phyloP scores from a whole-genome alignment of 2,113 vertebrate genomes.

The Recurvirostra avosetta region DNA sequence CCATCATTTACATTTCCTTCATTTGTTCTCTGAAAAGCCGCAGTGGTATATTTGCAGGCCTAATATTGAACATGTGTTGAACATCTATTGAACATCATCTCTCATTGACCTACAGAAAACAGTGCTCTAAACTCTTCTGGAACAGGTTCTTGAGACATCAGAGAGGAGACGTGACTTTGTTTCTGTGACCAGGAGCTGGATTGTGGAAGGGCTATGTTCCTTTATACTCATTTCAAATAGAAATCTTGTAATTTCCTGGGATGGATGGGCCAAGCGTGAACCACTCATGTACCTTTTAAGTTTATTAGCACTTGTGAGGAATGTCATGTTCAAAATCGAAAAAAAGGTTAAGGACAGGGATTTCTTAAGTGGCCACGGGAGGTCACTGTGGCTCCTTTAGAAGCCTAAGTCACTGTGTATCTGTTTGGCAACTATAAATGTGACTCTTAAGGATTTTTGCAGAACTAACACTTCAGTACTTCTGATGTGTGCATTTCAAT shows the following conservation, averaged over 20 bases:
- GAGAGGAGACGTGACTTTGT: neutral
- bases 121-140: neutral
- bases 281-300: neutral
- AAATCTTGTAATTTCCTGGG: neutral
- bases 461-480: neutral
- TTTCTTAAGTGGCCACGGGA: conserved; percentile 16
- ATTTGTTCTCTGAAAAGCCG: neutral
- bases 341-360: neutral
- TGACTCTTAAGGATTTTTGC: neutral
- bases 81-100: neutral
- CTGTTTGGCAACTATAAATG: conserved; percentile 9
- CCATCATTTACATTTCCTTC: neutral
- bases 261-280: neutral
- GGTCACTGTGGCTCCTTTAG: conserved; percentile 39
- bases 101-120: neutral
- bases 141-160: neutral
- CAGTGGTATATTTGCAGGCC: neutral
- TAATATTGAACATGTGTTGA: neutral
- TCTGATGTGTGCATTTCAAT: neutral
- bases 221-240: neutral
- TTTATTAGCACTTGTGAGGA: neutral
- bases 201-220: neutral
- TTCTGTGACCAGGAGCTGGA: neutral
- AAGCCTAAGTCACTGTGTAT: neutral
- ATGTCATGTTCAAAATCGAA: neutral